Base-by-base conservation (phyloP, 1,140 invertebrate species). In the Euwallacea fornicatus region DNA sequence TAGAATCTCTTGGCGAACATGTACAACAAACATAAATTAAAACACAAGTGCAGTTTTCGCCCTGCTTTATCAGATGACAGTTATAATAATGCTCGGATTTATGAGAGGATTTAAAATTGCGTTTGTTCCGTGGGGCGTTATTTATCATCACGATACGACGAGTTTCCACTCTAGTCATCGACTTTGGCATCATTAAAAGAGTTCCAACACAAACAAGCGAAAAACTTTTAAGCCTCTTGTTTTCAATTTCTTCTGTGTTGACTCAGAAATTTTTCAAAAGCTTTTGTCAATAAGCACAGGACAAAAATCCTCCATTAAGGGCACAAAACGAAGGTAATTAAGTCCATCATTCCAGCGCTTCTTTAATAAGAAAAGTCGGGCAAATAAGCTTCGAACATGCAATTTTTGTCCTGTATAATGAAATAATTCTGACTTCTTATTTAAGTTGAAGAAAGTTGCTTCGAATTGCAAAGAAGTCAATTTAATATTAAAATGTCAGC, bases 41-140 rank as follows among this genome's bases (percentile, higher is more conserved):
- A 50, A 13, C 13, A 13, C 2, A 13, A 50, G 46, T 50, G 46
- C 46, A 50, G 46, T 50, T 50, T 50, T 50, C 46, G 46, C 46
- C 46, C 6, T 10, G 13, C 46, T 33, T 50, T 50, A 50, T 50
- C 46, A 50, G 46, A 50, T 50, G 46, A 50, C 46, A 50, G 46
- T 50, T 50, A 50, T 50, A 50, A 50, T 50, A 50, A 50, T 50
- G 46, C 46, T 50, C 46, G 46, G 46, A 50, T 50, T 50, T 50
- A 50, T 50, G 13, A 13, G 46, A 13, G 46, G 46, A 50, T 50
- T 50, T 50, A 50, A 50, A 50, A 50, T 50, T 50, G 46, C 13
- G 13, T 50, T 11, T 13, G 46, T 50, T 13, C 46, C 21, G 21
- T 33, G 1, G 46, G 46, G 46, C 46, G 13, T 1, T 50, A 13